Conservation (phyloP, 1,140 invertebrate genomes). For the Ridgeia piscesae region DNA sequence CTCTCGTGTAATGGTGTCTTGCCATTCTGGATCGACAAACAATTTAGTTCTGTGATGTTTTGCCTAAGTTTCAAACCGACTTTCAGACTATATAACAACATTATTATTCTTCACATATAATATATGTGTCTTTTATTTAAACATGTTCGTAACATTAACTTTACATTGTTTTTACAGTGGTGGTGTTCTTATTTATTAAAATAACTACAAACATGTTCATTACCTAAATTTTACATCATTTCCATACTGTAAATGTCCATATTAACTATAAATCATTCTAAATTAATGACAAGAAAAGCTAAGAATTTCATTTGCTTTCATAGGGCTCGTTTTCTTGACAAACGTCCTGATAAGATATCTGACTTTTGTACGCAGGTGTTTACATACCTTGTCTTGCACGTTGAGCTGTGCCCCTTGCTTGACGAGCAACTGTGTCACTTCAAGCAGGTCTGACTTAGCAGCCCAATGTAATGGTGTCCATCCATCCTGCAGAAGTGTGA, state of each 20-base stretch:
- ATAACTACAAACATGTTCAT: neutral
- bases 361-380: neutral
- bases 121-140: neutral
- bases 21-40: neutral
- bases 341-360: neutral
- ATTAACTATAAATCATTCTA: neutral
- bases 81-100: neutral
- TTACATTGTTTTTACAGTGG: neutral
- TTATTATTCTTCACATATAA: neutral
- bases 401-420: constrained; percentile 93
- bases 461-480: constrained; percentile 63
- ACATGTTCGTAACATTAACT: too few relatives aligned
- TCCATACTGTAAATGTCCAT: neutral
- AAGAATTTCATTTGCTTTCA: neutral
- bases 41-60: neutral
- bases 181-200: neutral
- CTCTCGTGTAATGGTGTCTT: neutral
- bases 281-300: neutral
- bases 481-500: constrained; percentile 56
- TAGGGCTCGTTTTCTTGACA: neutral
- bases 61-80: constrained; percentile 25
- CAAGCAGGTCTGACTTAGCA: constrained; percentile 58
- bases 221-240: too few relatives aligned
- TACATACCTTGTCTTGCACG: constrained; percentile 51
- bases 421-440: constrained; percentile 78